Percentiles rank a stretch among this genome's conserved stretches.
Conservation (phyloP, 1,140 invertebrate species). For the Lucilia sericata region DNA sequence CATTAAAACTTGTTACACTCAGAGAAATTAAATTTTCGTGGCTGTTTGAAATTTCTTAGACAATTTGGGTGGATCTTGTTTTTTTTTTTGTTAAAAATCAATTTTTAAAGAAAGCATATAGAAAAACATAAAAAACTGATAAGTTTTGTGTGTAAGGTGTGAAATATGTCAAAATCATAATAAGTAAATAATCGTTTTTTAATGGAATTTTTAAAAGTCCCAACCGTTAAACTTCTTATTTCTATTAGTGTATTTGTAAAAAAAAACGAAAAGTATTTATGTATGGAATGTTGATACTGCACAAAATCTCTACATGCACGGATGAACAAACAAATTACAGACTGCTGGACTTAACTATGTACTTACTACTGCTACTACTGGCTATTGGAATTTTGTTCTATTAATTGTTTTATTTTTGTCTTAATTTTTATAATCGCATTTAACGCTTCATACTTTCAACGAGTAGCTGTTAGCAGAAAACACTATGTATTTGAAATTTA, state of each 20-base stretch:
- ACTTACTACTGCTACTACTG: not conserved
- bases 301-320: slow-evolving; percentile 1
- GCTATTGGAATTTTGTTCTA: not conserved
- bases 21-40: too few species aligned
- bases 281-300: not conserved
- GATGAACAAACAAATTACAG: not conserved
- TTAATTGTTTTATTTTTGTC: not conserved
- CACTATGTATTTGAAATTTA: not conserved
- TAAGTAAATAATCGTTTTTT: too few species aligned
- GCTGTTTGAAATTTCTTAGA: too few species aligned
- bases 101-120: too few species aligned
- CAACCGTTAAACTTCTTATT: too few species aligned
- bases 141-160: too few species aligned
- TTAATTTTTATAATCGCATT: slow-evolving; percentile 2
- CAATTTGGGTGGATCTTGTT: too few species aligned
- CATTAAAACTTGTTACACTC: too few species aligned
- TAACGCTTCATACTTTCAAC: not conserved
- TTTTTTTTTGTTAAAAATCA: too few species aligned
- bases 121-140: too few species aligned
- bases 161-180: too few species aligned
- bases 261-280: not conserved
- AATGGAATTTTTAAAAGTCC: too few species aligned
- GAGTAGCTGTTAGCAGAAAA: not conserved
- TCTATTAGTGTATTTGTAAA: not conserved
- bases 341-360: not conserved